Evolutionary conservation across 2,888 invertebrate species (phyloP).

Genomic region (Orthosia gothica): DNA sequence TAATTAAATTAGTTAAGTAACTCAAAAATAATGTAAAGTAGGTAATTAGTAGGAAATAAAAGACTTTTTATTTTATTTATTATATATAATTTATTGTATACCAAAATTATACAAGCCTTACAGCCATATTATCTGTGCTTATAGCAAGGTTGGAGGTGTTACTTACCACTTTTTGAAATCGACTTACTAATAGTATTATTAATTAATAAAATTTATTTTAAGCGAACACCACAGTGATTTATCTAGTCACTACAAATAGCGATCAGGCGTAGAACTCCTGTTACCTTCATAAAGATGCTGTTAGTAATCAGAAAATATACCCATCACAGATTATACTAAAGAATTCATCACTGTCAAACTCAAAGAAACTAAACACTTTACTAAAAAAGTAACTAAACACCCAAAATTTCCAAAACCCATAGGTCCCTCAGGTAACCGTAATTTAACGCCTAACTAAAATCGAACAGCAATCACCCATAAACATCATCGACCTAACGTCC

Average conservation of each 20-base stretch:
- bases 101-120: too few species aligned
- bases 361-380: too few species aligned
- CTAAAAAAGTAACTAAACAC: constrained; percentile 1
- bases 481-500: neutral
- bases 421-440: neutral
- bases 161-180: too few species aligned
- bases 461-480: constrained; percentile 5
- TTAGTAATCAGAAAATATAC: neutral
- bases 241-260: neutral
- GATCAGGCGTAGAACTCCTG: neutral
- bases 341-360: neutral
- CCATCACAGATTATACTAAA: neutral
- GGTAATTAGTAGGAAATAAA: too few species aligned
- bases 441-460: neutral
- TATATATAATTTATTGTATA: too few species aligned
- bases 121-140: too few species aligned
- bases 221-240: neutral
- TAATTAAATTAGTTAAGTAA: too few species aligned
- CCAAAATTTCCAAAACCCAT: too few species aligned
- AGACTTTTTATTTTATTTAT: too few species aligned
- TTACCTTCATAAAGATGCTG: neutral
- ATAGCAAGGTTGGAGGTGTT: too few species aligned
- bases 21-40: too few species aligned
- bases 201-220: neutral
- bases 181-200: too few species aligned